Base-by-base conservation (phyloP, 2,888 invertebrate genomes). In the Cephus pulcher region DNA sequence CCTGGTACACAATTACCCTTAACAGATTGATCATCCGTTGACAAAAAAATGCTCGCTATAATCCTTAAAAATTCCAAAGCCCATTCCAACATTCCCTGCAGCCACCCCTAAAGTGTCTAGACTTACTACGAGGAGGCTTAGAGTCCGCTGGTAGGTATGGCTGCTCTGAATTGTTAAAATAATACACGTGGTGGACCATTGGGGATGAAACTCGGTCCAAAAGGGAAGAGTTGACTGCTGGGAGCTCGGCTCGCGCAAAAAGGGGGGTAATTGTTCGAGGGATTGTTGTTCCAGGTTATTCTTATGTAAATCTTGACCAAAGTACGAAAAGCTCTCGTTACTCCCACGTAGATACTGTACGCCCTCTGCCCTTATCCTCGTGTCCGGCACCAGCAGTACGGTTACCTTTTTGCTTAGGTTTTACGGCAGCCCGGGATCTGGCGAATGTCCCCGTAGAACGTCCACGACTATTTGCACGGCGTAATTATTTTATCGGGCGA, bases 221-320 rank as follows among this genome's bases (percentile, higher is more conserved):
- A 73, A 33, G 37, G 70, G 71, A 74, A 76, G 76, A 70, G 77
- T 75, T 75, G 77, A 74, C 78, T 75, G 73, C 76, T 76, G 75
- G 32, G 82, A 82, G 81, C 84, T 82, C 82, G 83, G 83, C 82
- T 56, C 84, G 80, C 82, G 84, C 86, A 87, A 87, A 88, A 85
- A 87, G 87, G 86, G 84, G 85, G 87, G 87, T 89, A 90, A 90
- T 90, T 89, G 88, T 90, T 87, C 88, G 86, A 86, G 86, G 87
- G 87, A 89, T 90, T 89, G 89, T 89, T 90, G 88, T 89, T 88
- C 85, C 87, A 88, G 83, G 86, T 87, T 89, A 90, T 90, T 90
- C 90, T 90, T 89, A 90, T 90, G 90, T 90, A 90, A 90, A 90
- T 90, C 89, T 89, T 88, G 88, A 88, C 88, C 90, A 85, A 85